phyloP scores from a whole-genome alignment of 2,113 vertebrate genomes.

The Sander lucioperca region DNA sequence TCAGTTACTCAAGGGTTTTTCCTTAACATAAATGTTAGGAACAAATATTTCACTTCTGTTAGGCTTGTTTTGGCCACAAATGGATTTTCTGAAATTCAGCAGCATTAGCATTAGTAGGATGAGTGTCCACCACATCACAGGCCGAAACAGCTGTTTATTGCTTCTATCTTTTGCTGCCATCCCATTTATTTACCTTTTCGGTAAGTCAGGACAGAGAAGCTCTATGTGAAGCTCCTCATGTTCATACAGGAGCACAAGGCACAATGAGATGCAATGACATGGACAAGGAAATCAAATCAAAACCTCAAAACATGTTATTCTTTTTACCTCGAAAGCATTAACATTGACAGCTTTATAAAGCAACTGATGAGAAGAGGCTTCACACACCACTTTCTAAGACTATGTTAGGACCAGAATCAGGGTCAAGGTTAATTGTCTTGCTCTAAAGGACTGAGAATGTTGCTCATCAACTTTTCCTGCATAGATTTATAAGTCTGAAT shows the following conservation, averaged over 20 bases:
- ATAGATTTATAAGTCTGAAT: conserved; percentile 12
- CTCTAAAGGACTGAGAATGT: neutral
- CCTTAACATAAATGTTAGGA: neutral
- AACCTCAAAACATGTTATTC: neutral
- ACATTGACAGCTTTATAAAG: too few relatives aligned
- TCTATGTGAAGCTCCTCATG: neutral
- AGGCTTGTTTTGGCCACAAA: neutral
- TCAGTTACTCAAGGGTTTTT: neutral
- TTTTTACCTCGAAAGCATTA: neutral
- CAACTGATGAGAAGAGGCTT: neutral
- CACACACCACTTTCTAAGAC: neutral
- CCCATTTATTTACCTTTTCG: neutral
- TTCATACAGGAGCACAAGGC: too few relatives aligned
- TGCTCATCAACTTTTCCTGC: neutral
- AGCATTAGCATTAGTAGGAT: neutral
- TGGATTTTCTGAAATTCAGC: neutral
- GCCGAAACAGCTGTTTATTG: neutral
- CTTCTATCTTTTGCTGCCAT: neutral
- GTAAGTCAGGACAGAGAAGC: neutral
- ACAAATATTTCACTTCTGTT: neutral
- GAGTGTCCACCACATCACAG: neutral
- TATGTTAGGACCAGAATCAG: neutral
- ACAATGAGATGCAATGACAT: neutral
- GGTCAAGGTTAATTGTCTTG: neutral
- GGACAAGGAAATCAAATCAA: neutral